Evolutionary conservation across 2,113 vertebrate species (phyloP).

Genomic region (Willisornis vidua): DNA sequence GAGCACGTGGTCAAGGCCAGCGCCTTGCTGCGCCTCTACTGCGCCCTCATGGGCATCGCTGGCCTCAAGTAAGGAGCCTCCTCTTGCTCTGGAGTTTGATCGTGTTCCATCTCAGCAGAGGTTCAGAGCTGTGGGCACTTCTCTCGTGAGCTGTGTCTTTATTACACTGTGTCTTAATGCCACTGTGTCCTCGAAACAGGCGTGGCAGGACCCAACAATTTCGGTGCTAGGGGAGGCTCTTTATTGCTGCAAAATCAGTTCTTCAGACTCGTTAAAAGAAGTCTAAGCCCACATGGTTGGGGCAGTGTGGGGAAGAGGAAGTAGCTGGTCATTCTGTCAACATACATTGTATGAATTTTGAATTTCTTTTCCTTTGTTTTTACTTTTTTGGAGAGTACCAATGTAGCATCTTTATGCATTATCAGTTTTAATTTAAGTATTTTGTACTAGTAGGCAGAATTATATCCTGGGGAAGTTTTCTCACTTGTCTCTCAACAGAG

Average conservation of each 20-base stretch:
- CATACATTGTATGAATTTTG: accelerated
- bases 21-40: conserved; percentile 92
- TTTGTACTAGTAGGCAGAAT: background rate
- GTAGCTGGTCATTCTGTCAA: background rate
- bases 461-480: background rate
- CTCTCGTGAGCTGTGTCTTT: background rate
- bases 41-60: conserved; percentile 96
- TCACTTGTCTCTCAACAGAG: background rate
- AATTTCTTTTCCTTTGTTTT: background rate
- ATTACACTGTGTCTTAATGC: background rate
- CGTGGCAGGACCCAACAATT: accelerated
- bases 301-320: background rate
- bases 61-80: conserved; percentile 86
- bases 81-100: background rate
- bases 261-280: background rate
- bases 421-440: background rate
- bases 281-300: background rate
- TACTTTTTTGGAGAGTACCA: background rate
- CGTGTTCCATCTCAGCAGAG: background rate
- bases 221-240: background rate
- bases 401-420: background rate
- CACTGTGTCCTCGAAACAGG: background rate
- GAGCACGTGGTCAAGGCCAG: conserved; percentile 98
- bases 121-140: background rate
- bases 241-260: background rate